Percentiles rank a stretch among this genome's conserved stretches.
These are phyloP conservation scores for Apostichopus parvimensis DNA, from an alignment of 35 echinoderm and acorn worm species.

Conservation along the genomic window DNA sequence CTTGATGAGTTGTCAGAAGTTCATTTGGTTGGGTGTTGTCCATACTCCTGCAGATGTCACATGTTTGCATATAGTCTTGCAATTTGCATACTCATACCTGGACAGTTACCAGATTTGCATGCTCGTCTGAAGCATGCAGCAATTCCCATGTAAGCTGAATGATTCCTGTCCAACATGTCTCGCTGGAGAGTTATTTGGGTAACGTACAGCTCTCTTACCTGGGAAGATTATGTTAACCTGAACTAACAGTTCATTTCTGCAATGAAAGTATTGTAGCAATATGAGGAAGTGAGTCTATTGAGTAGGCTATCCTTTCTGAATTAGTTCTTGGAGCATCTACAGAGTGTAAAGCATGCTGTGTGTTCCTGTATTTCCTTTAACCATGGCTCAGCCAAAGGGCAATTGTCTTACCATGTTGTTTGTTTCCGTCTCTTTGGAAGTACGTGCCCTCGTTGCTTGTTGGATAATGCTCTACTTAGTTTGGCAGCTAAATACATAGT, in stretches of 20 bases:
- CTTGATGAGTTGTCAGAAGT: constrained; percentile 51
- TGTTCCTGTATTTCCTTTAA: constrained; percentile 41
- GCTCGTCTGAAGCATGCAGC: constrained; percentile 69
- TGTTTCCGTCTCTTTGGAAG: constrained; percentile 52
- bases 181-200: constrained; percentile 11
- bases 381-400: constrained; percentile 49
- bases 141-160: constrained; percentile 69
- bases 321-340: constrained; percentile 16
- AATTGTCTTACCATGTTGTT: constrained; percentile 65
- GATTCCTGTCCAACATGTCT: constrained; percentile 64
- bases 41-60: constrained; percentile 46
- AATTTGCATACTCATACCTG: constrained; percentile 50
- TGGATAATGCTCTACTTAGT: constrained; percentile 64
- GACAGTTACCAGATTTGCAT: constrained; percentile 70
- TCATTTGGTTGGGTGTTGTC: constrained; percentile 57
- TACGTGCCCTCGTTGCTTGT: constrained; percentile 2
- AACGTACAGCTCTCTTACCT: constrained; percentile 17
- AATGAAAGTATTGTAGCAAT: constrained; percentile 3
- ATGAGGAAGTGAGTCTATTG: background rate
- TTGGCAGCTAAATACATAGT: constrained; percentile 80
- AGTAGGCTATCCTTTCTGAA: constrained; percentile 47
- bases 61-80: constrained; percentile 38
- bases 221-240: constrained; percentile 32
- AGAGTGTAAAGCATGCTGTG: constrained; percentile 53
- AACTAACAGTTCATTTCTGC: constrained; percentile 16